A percentile compares a stretch with the other conserved stretches of the same genome.
These are phyloP conservation scores for Aphodius sticticus DNA, from an alignment of 2,888 invertebrate species.

Conservation along the genomic window DNA sequence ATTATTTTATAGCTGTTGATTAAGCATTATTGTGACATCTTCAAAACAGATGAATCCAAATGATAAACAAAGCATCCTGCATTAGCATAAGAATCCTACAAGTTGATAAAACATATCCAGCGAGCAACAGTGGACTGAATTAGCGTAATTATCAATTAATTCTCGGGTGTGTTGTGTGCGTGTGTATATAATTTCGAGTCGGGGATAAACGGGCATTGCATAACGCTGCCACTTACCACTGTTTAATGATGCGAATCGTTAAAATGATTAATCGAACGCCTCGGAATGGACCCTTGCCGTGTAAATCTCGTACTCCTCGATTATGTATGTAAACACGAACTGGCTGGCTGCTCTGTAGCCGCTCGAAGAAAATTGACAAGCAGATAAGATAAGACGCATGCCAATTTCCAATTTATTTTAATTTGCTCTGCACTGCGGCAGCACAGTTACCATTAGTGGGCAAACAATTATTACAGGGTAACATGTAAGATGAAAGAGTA, in stretches of 20 bases:
- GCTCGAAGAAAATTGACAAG: slow-evolving; percentile 16
- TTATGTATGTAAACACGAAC: not conserved
- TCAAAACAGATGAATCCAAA: too few species aligned
- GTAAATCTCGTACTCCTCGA: not conserved
- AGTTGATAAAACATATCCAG: not conserved
- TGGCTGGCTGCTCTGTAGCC: not conserved
- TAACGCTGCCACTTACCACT: slow-evolving; percentile 41
- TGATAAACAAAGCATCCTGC: too few species aligned
- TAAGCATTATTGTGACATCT: too few species aligned
- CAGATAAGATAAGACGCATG: slow-evolving; percentile 17
- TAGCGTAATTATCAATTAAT: slow-evolving; percentile 42
- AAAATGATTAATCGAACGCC: slow-evolving; percentile 43
- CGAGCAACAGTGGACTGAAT: slow-evolving; percentile 23
- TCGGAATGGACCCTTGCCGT: slow-evolving; percentile 28
- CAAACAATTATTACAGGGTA: not conserved
- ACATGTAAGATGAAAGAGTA: not conserved
- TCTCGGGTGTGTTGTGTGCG: slow-evolving; percentile 30
- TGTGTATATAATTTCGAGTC: slow-evolving; percentile 9
- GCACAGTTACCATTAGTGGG: not conserved
- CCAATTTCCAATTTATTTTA: slow-evolving; percentile 4
- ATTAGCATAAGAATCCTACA: not conserved
- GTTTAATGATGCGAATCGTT: slow-evolving; percentile 45
- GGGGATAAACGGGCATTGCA: slow-evolving; percentile 1
- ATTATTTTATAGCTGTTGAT: too few species aligned
- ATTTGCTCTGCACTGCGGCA: not conserved